A percentile compares a stretch with the other conserved stretches of the same genome.
These are phyloP conservation scores for Lophura nycthemera DNA, from an alignment of 2,113 vertebrate species.

Conservation along the genomic window DNA sequence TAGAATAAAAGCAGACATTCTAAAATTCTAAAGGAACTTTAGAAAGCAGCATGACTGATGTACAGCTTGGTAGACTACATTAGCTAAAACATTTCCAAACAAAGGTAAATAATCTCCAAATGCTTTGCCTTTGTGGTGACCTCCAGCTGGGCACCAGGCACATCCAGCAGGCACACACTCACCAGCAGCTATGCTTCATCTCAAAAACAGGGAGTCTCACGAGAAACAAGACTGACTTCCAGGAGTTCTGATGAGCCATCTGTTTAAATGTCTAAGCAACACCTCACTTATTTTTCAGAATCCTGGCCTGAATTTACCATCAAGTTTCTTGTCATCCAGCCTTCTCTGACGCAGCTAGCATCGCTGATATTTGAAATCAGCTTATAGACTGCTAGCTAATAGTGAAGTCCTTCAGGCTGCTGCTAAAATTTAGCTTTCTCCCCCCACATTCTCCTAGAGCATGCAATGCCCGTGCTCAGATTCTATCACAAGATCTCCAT, in stretches of 20 bases:
- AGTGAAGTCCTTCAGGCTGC: background rate
- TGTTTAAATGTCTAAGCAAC: background rate
- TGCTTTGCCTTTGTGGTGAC: background rate
- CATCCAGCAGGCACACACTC: background rate
- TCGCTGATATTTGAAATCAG: background rate
- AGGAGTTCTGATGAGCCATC: background rate
- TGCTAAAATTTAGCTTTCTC: background rate
- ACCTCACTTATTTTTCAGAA: background rate
- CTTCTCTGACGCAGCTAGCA: background rate
- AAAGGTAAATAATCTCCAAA: background rate
- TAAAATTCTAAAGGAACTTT: background rate
- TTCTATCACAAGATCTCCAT: accelerated
- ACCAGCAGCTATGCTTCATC: background rate
- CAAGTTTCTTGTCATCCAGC: background rate
- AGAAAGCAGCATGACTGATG: background rate
- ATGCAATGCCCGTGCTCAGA: background rate
- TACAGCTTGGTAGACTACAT: background rate
- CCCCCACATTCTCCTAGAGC: background rate
- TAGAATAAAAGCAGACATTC: accelerated
- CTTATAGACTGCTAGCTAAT: background rate
- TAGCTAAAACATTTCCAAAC: background rate
- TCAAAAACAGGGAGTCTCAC: background rate
- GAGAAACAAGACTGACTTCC: background rate
- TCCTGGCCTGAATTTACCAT: background rate
- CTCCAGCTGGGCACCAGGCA: background rate